Evolutionary conservation across 2,113 vertebrate genomes (phyloP).

Genomic region (Mandrillus leucophaeus): DNA sequence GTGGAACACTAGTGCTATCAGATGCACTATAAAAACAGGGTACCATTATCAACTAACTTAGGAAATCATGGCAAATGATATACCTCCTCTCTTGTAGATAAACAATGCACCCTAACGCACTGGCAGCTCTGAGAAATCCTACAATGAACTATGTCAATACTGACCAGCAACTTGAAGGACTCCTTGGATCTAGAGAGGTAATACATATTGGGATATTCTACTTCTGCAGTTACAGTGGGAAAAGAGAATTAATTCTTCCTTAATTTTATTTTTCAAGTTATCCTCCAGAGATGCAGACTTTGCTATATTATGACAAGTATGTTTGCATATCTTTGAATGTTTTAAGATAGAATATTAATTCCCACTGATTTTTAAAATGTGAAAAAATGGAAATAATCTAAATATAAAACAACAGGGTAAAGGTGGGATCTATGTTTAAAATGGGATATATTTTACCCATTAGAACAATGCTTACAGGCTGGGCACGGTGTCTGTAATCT

Average conservation of each 20-base stretch:
- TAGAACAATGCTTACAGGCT: neutral
- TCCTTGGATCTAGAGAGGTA: neutral
- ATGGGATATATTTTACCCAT: neutral
- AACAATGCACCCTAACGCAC: neutral
- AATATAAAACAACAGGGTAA: neutral
- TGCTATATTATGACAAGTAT: neutral
- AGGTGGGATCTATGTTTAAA: neutral
- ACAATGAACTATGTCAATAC: neutral
- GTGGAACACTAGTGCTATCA: neutral
- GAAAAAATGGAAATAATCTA: slow-evolving; percentile 34
- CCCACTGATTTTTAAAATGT: neutral
- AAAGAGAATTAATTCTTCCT: neutral
- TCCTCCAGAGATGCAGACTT: neutral
- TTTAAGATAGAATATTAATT: slow-evolving; percentile 27
- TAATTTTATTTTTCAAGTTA: neutral
- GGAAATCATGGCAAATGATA: neutral
- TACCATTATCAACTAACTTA: neutral
- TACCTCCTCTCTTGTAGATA: neutral
- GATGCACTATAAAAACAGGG: neutral
- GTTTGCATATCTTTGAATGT: neutral
- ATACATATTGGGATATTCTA: neutral
- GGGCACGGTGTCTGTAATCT: too few relatives aligned
- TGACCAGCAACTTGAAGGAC: neutral
- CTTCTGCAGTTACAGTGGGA: neutral
- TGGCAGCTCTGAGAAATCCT: neutral